Conservation (phyloP, 1,140 invertebrate species). For the Hycleus cichorii region DNA sequence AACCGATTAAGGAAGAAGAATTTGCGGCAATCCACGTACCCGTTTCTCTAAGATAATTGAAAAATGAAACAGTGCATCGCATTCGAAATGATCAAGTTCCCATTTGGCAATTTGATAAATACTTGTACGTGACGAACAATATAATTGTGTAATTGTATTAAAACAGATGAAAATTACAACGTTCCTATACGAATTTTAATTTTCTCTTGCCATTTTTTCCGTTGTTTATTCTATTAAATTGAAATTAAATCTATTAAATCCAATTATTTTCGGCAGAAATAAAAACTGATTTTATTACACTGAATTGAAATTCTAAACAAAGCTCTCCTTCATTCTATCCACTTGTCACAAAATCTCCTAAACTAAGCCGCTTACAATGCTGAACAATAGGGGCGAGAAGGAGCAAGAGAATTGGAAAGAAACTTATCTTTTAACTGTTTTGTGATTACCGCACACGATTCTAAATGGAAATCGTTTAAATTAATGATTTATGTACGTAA, state of each 20-base stretch:
- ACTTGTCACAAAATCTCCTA: conserved; percentile 1
- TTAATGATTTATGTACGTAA: too few species aligned
- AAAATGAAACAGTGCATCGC: conserved; percentile 29
- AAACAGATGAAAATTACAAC: too few species aligned
- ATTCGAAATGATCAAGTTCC: conserved; percentile 32
- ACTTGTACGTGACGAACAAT: conserved; percentile 28
- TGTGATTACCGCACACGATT: too few species aligned
- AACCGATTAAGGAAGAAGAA: background rate
- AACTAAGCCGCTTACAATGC: conserved; percentile 13
- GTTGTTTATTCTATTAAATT: too few species aligned
- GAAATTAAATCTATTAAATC: too few species aligned
- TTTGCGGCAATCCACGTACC: conserved; percentile 1
- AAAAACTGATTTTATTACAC: too few species aligned
- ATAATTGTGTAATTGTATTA: conserved; percentile 13
- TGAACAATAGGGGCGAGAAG: conserved; percentile 5
- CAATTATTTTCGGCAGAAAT: too few species aligned
- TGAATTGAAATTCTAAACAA: conserved; percentile 6
- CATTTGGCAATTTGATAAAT: conserved; percentile 34
- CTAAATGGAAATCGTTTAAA: too few species aligned
- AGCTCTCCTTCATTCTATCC: conserved; percentile 4
- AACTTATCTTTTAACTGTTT: too few species aligned
- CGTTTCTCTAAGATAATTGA: conserved; percentile 23
- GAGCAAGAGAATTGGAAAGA: background rate
- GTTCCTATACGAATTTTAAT: too few species aligned
- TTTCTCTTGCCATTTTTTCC: too few species aligned